Conservation (phyloP, 1,140 invertebrate species). For the Homalodisca vitripennis region DNA sequence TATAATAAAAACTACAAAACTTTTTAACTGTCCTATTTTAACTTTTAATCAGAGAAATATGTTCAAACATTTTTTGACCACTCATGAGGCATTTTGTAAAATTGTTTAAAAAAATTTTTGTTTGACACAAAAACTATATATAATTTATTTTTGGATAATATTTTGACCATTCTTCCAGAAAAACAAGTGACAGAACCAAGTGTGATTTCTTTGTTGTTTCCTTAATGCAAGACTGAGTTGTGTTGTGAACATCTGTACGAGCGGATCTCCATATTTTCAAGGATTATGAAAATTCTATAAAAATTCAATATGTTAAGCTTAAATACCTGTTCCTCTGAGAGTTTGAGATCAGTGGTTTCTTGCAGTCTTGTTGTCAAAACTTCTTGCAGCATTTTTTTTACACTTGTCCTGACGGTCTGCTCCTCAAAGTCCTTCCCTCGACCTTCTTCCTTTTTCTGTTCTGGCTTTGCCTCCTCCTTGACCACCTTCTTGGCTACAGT, state of each 20-base stretch:
- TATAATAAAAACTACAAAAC: too few relatives aligned
- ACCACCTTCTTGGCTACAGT: background rate
- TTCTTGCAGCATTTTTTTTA: conserved; percentile 75
- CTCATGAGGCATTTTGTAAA: too few relatives aligned
- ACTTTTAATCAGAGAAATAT: too few relatives aligned
- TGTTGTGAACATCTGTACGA: too few relatives aligned
- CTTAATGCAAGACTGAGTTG: too few relatives aligned
- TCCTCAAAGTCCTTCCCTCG: background rate
- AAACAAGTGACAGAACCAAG: background rate
- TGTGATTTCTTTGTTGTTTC: background rate
- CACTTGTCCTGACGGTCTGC: conserved; percentile 64
- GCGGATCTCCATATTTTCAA: too few relatives aligned
- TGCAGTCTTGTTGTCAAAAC: conserved; percentile 63
- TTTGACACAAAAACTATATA: too few relatives aligned
- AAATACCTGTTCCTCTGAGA: conserved; percentile 61
- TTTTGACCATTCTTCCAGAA: too few relatives aligned
- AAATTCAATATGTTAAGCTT: background rate
- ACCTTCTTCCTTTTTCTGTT: conserved; percentile 50
- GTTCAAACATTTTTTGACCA: too few relatives aligned
- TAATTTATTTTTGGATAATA: too few relatives aligned
- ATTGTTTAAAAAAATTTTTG: too few relatives aligned
- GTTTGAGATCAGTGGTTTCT: conserved; percentile 59
- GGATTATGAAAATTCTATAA: background rate
- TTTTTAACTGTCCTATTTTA: too few relatives aligned
- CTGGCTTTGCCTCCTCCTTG: conserved; percentile 47